These are phyloP conservation scores for Vicugna pacos DNA, from an alignment of 2,113 vertebrate species.

Conservation along the genomic window DNA sequence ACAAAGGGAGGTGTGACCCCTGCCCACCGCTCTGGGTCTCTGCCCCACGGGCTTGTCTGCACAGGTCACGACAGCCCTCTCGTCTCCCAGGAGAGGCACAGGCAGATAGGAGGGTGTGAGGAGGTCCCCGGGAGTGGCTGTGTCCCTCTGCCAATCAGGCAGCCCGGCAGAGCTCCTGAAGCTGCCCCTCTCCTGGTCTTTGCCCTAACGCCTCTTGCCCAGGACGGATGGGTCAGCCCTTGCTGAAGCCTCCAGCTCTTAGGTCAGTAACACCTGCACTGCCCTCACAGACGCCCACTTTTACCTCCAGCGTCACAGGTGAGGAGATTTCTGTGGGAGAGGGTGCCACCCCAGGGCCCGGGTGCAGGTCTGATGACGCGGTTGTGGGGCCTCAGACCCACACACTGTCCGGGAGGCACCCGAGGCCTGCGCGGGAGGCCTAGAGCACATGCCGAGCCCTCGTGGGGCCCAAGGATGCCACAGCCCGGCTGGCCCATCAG, in stretches of 20 bases:
- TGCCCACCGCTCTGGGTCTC: no score
- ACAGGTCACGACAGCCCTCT: background rate
- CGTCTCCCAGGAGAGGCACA: background rate
- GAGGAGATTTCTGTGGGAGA: background rate
- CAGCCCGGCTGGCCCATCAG: background rate
- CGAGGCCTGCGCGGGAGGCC: background rate
- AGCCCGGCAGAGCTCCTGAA: background rate
- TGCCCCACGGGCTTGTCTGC: background rate
- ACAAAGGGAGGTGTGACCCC: background rate
- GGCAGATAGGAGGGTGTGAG: background rate
- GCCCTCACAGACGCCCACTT: background rate
- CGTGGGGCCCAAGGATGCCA: background rate
- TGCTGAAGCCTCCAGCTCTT: background rate
- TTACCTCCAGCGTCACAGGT: background rate
- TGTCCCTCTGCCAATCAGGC: background rate
- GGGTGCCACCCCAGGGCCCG: background rate
- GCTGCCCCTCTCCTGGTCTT: no score
- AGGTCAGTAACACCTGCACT: no score
- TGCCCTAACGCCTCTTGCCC: background rate
- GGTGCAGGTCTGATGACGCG: background rate
- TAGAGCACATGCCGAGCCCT: background rate
- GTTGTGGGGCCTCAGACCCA: no score
- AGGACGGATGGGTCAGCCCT: no score
- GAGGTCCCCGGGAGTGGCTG: background rate
- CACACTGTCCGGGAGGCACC: background rate